These are phyloP conservation scores for Vanessa cardui DNA, from an alignment of 2,888 invertebrate species.

Conservation along the genomic window DNA sequence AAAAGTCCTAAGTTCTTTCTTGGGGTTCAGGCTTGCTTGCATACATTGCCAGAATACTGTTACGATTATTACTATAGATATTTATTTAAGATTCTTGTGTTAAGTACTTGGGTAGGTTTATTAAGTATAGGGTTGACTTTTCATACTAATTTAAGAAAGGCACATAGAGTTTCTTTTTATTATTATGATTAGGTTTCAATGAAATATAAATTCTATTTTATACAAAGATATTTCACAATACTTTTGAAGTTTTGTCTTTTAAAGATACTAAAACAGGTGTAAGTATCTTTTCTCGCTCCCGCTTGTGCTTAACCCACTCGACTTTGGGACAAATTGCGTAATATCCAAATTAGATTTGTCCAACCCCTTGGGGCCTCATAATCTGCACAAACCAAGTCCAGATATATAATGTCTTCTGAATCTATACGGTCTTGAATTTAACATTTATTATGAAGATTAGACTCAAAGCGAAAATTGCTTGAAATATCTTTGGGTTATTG, in stretches of 20 bases:
- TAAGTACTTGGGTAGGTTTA: too few relatives aligned
- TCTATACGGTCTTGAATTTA: constrained; percentile 34
- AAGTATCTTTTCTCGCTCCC: background rate
- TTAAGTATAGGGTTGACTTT: too few relatives aligned
- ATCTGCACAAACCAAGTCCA: constrained; percentile 51
- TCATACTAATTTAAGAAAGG: too few relatives aligned
- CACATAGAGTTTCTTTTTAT: too few relatives aligned
- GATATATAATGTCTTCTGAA: constrained; percentile 33
- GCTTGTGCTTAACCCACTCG: constrained; percentile 9
- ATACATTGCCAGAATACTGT: too few relatives aligned
- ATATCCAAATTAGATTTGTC: constrained; percentile 67
- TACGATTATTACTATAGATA: too few relatives aligned
- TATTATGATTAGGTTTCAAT: too few relatives aligned
- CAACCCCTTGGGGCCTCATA: constrained; percentile 51
- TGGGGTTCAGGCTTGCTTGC: too few relatives aligned
- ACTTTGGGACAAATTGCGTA: constrained; percentile 56
- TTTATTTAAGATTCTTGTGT: too few relatives aligned
- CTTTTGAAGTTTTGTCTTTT: background rate
- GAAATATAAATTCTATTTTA: too few relatives aligned
- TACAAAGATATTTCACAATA: background rate
- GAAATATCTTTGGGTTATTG: background rate
- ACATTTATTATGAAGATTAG: constrained; percentile 37
- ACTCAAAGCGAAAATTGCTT: background rate
- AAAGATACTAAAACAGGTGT: background rate
- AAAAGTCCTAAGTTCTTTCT: too few relatives aligned